phyloP scores from a whole-genome alignment of 1,140 invertebrate species.

The Brachionus rotundiformis region DNA sequence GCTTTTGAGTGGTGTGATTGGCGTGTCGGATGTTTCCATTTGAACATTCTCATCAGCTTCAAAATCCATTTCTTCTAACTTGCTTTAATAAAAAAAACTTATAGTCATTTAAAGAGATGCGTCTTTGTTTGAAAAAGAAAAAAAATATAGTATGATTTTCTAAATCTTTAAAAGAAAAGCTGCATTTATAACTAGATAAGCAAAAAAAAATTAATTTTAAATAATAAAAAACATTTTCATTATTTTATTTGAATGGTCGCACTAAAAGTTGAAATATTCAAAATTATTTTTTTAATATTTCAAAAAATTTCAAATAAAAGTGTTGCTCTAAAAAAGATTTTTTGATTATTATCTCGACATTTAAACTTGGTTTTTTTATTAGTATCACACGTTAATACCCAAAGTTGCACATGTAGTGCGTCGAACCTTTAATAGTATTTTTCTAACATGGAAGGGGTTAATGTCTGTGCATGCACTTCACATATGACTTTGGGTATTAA shows the following conservation, averaged over 20 bases:
- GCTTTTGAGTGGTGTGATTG: slow-evolving; percentile 8
- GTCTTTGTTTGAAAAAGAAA: not conserved
- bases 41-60: slow-evolving; percentile 38
- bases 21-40: slow-evolving; percentile 31
- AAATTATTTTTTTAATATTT: slow-evolving; percentile 34
- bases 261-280: not conserved
- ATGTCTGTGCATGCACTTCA: too few species aligned
- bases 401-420: too few species aligned
- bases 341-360: too few species aligned
- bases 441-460: too few species aligned
- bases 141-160: not conserved
- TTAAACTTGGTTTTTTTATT: too few species aligned
- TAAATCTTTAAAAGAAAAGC: not conserved
- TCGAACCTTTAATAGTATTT: too few species aligned
- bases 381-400: too few species aligned
- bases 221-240: slow-evolving; percentile 35
- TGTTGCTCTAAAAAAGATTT: slow-evolving; percentile 19
- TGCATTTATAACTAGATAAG: slow-evolving; percentile 18
- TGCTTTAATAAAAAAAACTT: slow-evolving; percentile 16
- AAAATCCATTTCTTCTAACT: slow-evolving; percentile 34
- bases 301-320: slow-evolving; percentile 19
- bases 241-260: not conserved
- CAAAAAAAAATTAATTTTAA: slow-evolving; percentile 4
- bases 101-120: slow-evolving; percentile 15
- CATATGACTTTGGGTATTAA: too few species aligned